These are phyloP conservation scores for Vultur gryphus DNA, from an alignment of 2,797 vertebrate genomes.

Conservation along the genomic window DNA sequence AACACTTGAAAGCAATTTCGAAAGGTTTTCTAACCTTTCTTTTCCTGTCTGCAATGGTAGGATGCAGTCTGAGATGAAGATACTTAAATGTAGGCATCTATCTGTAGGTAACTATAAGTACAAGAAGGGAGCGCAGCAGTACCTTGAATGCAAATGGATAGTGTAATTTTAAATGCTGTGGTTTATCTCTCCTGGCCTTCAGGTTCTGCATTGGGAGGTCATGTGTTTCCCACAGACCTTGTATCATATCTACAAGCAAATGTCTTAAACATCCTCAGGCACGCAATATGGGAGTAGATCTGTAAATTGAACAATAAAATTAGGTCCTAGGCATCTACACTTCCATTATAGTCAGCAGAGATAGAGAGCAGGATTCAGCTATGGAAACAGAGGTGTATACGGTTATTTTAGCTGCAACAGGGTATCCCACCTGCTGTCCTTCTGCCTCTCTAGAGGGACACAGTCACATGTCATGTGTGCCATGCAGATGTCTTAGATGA, in stretches of 20 bases:
- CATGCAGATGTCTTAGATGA: neutral
- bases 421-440: neutral
- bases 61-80: neutral
- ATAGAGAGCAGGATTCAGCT: neutral
- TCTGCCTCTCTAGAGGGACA: neutral
- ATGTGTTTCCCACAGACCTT: neutral
- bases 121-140: neutral
- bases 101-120: neutral
- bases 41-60: neutral
- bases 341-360: neutral
- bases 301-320: neutral
- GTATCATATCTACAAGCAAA: neutral
- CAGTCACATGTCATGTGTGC: neutral
- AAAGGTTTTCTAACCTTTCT: neutral
- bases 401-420: neutral
- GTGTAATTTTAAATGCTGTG: neutral
- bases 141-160: neutral
- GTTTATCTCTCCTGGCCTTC: neutral
- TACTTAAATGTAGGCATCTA: neutral
- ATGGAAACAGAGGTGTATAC: neutral
- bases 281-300: neutral
- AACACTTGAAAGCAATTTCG: conserved; percentile 8
- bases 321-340: neutral
- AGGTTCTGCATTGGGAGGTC: neutral
- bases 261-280: neutral